phyloP scores from a whole-genome alignment of 2,113 vertebrate species.

The Sander lucioperca region DNA sequence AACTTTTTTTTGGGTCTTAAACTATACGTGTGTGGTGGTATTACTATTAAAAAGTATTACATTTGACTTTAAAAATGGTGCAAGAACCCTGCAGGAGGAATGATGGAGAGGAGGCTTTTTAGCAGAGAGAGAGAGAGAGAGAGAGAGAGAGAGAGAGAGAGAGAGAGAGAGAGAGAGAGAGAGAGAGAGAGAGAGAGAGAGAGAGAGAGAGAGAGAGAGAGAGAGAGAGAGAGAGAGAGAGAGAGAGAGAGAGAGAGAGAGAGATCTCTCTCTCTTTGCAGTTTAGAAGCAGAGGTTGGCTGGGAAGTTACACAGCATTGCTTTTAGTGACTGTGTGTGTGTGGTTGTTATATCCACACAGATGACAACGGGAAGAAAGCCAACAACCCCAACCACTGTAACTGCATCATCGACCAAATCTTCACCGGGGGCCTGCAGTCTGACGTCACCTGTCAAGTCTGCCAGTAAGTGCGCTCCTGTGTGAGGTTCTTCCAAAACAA shows the following conservation, averaged over 20 bases:
- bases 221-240: no score
- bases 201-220: no score
- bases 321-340: slow-evolving; percentile 18
- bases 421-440: slow-evolving; percentile 98
- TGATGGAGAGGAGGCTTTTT: no score
- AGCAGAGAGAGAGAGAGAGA: no score
- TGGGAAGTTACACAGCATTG: slow-evolving; percentile 25
- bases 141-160: no score
- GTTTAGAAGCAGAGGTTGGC: slow-evolving; percentile 7
- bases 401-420: slow-evolving; percentile 99
- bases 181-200: no score
- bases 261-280: slow-evolving; percentile 10
- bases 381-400: slow-evolving; percentile 98
- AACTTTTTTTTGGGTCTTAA: no score
- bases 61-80: no score
- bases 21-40: no score
- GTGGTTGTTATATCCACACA: slow-evolving; percentile 34
- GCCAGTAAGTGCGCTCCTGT: slow-evolving; percentile 88
- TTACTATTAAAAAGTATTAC: no score
- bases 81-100: no score
- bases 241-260: neutral
- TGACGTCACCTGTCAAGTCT: slow-evolving; percentile 97
- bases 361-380: slow-evolving; percentile 97
- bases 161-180: no score
- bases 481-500: neutral